A percentile compares a stretch with the other conserved stretches of the same genome.
Evolutionary conservation across 2,888 invertebrate genomes (phyloP).

Genomic region (Cryptus armator): DNA sequence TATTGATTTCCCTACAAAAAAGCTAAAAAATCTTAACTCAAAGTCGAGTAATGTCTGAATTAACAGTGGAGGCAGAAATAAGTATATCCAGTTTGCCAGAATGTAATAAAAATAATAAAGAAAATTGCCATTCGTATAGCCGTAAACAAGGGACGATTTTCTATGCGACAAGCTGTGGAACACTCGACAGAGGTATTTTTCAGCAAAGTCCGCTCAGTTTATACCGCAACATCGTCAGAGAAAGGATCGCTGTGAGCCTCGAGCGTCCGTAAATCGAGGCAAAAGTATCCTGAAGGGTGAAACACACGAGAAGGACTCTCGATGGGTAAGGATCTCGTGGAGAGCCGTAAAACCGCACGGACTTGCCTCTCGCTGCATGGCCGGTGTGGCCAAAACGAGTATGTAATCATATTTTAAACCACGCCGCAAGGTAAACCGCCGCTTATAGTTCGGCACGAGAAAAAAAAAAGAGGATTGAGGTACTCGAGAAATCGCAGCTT

Average conservation of each 20-base stretch:
- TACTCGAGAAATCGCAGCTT: neutral
- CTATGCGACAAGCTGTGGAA: neutral
- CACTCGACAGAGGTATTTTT: constrained; percentile 3
- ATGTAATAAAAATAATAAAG: neutral
- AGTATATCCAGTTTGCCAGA: neutral
- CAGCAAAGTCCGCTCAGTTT: constrained; percentile 12
- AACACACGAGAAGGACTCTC: constrained; percentile 24
- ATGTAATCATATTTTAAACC: constrained; percentile 53
- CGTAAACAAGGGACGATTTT: neutral
- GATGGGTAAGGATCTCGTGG: constrained; percentile 47
- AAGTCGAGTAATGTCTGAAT: neutral
- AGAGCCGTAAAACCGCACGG: constrained; percentile 53
- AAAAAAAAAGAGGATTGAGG: neutral
- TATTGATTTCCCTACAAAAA: neutral
- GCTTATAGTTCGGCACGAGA: constrained; percentile 10
- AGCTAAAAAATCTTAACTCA: neutral
- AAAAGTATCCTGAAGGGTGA: constrained; percentile 16
- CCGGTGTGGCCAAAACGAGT: constrained; percentile 15
- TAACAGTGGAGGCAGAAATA: neutral
- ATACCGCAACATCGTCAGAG: constrained; percentile 1
- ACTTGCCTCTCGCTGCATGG: constrained; percentile 24
- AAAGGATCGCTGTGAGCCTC: constrained; percentile 14
- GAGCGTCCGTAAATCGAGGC: constrained; percentile 42
- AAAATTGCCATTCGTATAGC: neutral
- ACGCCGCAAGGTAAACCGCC: constrained; percentile 30